Evolutionary conservation across 92 coral and sea anemone genomes (phyloP), one percentile per base, ranked within the genome.

Genomic region (Heliopora coerulea): DNA sequence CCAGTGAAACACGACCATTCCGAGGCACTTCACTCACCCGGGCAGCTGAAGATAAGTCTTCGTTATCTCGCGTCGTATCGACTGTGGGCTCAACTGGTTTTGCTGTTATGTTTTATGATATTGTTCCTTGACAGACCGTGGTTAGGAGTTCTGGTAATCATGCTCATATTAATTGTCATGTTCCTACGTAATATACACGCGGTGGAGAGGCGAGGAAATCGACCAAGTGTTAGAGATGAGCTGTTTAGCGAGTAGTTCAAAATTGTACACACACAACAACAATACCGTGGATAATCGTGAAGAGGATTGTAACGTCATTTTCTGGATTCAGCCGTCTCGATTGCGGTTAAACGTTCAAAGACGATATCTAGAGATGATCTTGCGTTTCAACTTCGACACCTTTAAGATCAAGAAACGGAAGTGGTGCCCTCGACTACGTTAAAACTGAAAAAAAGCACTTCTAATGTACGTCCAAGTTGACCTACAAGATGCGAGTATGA

Each of bases 41-140:
- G 78, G 56, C 73, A 64, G 25, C 89, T 91, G 28, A 88, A 85
- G 83, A 84, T 95, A 39, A 95, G 99, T 72, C 88, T 95, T 49
- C 89, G 99, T 31, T 88, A 84, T 66, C 85, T 95, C 20, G 96
- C 99, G 4, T 95, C 99, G 9, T 95, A 90, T 89, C 83, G 80
- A 79, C 81, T 88, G 56, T 78, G 88, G 91, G 59, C 87, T 42
- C 91, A 88, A 60, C 32, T 95, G 62, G 20, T 83, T 56, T 18
- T 90, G 46, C 48, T 95, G 28, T 84, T 82, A 63, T 48, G 62
- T 70, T 30, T 70, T 70, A 33, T 70, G 37, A 30, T 39, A 63
- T 70, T 52, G 18, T 48, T 70, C 8, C 27, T 70, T 11, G 77
- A 17, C 29, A 52, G 77, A 70, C 77, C 77, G 0, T 70, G 77